Percentiles rank a stretch among this genome's conserved stretches.
These are phyloP conservation scores for Austrofundulus limnaeus DNA, from an alignment of 2,113 vertebrate genomes.

Conservation along the genomic window DNA sequence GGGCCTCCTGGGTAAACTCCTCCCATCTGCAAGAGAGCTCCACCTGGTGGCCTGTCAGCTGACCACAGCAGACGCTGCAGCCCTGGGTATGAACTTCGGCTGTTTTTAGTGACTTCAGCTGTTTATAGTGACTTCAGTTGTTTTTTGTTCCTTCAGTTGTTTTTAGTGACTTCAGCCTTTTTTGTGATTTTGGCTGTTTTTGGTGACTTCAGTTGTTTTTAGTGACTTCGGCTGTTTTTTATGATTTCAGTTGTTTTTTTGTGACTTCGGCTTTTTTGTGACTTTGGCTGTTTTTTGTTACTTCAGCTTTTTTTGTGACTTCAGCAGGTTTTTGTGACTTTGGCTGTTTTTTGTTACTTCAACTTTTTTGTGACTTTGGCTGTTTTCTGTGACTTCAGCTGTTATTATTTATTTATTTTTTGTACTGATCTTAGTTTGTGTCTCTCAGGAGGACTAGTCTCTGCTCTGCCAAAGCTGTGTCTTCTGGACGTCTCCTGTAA, in stretches of 20 bases:
- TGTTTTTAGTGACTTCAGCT: no score
- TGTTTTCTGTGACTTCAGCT: no score
- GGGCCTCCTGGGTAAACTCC: constrained; percentile 75
- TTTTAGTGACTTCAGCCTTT: no score
- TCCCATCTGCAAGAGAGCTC: constrained; percentile 75
- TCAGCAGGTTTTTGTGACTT: neutral
- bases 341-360: no score
- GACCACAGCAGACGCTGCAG: constrained; percentile 75
- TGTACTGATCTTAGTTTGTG: neutral
- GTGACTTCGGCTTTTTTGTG: no score
- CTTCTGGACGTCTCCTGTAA: constrained; percentile 88
- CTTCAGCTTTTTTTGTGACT: neutral
- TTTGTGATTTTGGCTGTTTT: no score
- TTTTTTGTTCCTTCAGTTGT: no score
- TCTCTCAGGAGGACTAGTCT: constrained; percentile 73
- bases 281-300: no score
- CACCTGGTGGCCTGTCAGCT: constrained; percentile 85
- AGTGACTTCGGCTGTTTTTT: neutral
- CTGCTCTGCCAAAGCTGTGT: constrained; percentile 70
- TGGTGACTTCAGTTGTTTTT: no score
- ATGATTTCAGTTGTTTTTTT: no score
- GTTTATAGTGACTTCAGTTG: neutral
- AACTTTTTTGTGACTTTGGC: neutral
- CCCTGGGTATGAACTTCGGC: constrained; percentile 74
- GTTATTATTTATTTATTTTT: no score